Evolutionary conservation across 2,113 vertebrate genomes (phyloP).

Genomic region (Rhabdornis inornatus): DNA sequence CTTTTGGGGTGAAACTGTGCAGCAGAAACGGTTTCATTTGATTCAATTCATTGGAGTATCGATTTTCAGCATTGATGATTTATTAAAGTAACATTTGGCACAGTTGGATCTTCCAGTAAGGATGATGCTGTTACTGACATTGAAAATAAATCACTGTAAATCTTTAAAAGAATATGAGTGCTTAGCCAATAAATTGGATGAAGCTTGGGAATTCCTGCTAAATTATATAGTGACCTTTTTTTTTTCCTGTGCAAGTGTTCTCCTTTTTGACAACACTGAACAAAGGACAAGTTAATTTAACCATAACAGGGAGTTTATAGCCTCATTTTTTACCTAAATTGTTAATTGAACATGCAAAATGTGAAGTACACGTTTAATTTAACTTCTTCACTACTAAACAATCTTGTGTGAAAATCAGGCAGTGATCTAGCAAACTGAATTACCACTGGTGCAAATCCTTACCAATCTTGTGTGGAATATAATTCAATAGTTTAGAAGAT

Average conservation of each 20-base stretch:
- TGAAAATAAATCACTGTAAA: slow-evolving; percentile 38
- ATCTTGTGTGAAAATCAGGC: not conserved
- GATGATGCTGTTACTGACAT: slow-evolving; percentile 39
- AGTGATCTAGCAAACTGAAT: not conserved
- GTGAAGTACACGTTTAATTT: not conserved
- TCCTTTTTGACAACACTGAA: not conserved
- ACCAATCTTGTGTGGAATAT: not conserved
- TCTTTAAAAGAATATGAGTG: not conserved
- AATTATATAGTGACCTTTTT: not conserved
- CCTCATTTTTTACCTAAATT: not conserved
- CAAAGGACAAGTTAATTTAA: not conserved
- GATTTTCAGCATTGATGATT: slow-evolving; percentile 58
- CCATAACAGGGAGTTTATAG: not conserved
- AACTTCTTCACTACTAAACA: not conserved
- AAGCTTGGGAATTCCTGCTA: not conserved
- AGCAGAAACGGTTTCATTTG: slow-evolving; percentile 37
- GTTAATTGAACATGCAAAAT: not conserved
- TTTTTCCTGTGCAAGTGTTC: not conserved
- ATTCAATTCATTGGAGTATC: slow-evolving; percentile 55
- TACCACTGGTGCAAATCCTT: not conserved
- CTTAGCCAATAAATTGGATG: slow-evolving; percentile 1
- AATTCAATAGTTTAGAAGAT: not conserved
- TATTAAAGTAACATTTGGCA: slow-evolving; percentile 57
- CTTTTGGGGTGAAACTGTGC: slow-evolving; percentile 28
- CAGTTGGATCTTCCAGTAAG: slow-evolving; percentile 26